phyloP scores from a whole-genome alignment of 2,888 invertebrate genomes.

The Philereme vetulata region DNA sequence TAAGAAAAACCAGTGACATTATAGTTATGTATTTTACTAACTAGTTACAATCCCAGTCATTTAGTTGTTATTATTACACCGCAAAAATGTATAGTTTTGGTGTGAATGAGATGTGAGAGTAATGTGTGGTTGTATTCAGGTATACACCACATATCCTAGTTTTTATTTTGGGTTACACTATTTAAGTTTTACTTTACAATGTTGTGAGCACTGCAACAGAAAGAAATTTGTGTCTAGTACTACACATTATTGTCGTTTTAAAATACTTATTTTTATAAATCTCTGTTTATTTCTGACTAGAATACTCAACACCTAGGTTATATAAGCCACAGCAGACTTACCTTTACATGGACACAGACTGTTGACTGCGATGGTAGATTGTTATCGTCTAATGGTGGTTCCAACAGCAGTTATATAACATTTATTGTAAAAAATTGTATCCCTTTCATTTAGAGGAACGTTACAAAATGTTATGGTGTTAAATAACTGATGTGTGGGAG shows the following conservation, averaged over 20 bases:
- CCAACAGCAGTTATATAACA: too few species aligned
- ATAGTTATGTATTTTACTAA: too few species aligned
- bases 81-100: neutral
- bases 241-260: neutral
- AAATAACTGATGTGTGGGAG: too few species aligned
- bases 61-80: neutral
- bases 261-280: slow-evolving; percentile 4
- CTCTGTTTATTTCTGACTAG: slow-evolving; percentile 9
- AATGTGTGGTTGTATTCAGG: neutral
- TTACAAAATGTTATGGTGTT: too few species aligned
- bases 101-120: neutral
- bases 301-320: slow-evolving; percentile 10
- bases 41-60: too few species aligned
- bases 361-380: too few species aligned
- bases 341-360: too few species aligned
- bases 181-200: neutral
- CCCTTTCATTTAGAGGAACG: too few species aligned
- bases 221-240: neutral
- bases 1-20: too few species aligned
- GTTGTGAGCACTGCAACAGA: neutral
- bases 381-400: too few species aligned
- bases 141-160: neutral
- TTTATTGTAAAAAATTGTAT: too few species aligned
- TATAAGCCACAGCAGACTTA: neutral
- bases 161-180: neutral